phyloP scores from a whole-genome alignment of 1,140 invertebrate species.

The Thrips palmi region DNA sequence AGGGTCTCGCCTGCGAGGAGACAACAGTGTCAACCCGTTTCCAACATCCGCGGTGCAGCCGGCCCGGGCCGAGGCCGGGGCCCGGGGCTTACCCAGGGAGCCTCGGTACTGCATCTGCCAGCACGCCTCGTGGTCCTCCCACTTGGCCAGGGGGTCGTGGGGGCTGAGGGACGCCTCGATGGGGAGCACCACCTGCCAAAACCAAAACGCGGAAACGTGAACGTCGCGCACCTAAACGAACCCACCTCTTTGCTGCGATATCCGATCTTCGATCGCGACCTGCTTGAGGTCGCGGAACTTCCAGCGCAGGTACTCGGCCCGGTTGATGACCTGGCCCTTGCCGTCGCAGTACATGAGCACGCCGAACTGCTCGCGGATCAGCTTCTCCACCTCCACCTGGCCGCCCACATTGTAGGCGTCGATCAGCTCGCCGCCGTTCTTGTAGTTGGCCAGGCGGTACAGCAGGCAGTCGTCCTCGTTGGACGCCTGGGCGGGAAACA shows the following conservation, averaged over 20 bases:
- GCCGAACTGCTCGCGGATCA: conserved; percentile 74
- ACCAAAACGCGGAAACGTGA: background rate
- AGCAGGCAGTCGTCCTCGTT: conserved; percentile 69
- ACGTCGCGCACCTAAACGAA: no score
- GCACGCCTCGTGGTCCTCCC: conserved; percentile 79
- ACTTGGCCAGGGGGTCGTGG: conserved; percentile 67
- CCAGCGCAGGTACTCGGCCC: conserved; percentile 82
- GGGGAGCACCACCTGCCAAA: conserved; percentile 45
- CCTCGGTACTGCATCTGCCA: conserved; percentile 96
- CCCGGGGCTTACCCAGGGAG: conserved; percentile 75
- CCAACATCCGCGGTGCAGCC: no score
- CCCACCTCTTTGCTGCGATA: no score
- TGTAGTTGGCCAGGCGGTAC: conserved; percentile 75
- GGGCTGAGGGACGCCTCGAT: conserved; percentile 61
- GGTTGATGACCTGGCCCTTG: conserved; percentile 66
- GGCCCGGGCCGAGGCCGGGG: no score
- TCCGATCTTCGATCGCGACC: conserved; percentile 31
- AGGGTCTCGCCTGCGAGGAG: no score
- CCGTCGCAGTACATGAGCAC: conserved; percentile 81
- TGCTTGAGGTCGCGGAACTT: conserved; percentile 73
- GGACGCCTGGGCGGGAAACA: conserved; percentile 38
- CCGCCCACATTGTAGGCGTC: conserved; percentile 70
- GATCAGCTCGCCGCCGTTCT: conserved; percentile 69
- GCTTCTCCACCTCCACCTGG: conserved; percentile 59
- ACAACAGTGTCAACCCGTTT: no score